A percentile compares a stretch with the other conserved stretches of the same genome.
These are phyloP conservation scores for Nephrotoma flavescens DNA, from an alignment of 2,888 invertebrate species.

Conservation along the genomic window DNA sequence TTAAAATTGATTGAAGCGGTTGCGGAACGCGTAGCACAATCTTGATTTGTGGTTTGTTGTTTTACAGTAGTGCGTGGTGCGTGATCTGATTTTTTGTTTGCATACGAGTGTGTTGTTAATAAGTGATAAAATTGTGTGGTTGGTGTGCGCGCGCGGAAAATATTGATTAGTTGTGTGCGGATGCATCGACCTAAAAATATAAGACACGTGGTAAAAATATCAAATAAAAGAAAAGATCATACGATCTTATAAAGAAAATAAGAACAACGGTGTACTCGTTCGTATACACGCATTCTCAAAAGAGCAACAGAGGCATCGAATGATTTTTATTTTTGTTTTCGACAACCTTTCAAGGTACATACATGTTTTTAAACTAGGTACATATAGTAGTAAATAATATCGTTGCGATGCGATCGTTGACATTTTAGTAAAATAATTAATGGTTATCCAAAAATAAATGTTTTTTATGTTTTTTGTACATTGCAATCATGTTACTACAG, in stretches of 20 bases:
- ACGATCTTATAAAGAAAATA: neutral
- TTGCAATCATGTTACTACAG: neutral
- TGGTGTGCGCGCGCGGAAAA: neutral
- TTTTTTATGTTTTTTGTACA: neutral
- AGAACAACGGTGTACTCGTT: neutral
- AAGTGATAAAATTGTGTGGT: neutral
- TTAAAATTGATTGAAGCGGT: neutral
- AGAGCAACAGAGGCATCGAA: neutral
- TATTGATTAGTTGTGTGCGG: neutral
- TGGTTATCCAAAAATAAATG: neutral
- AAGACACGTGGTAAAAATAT: neutral
- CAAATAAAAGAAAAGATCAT: neutral
- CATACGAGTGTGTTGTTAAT: neutral
- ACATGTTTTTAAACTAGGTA: neutral
- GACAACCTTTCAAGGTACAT: neutral
- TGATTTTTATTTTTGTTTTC: neutral
- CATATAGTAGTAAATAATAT: neutral
- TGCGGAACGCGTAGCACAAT: neutral
- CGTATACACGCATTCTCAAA: neutral
- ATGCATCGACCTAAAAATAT: neutral
- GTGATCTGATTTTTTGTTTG: neutral
- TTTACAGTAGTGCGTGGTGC: neutral
- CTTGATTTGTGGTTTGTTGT: neutral
- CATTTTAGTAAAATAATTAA: neutral
- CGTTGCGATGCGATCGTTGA: neutral